Conservation (phyloP, 2,888 invertebrate genomes). For the Malthinus flaveolus region DNA sequence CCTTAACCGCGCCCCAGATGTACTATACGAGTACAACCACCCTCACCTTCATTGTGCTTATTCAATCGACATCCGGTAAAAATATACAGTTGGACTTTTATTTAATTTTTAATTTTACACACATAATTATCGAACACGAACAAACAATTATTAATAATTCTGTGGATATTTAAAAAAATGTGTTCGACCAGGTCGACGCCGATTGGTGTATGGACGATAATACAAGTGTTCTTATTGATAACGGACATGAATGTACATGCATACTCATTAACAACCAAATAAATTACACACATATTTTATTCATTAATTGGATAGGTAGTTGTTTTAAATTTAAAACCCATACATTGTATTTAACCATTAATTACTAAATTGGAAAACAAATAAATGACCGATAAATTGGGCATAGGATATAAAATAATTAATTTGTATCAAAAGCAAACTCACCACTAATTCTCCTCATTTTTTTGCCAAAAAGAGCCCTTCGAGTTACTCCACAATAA, state of each 20-base stretch:
- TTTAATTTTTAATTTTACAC: no score
- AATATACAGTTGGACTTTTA: no score
- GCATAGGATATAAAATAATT: not conserved
- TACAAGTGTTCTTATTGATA: not conserved
- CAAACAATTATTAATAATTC: no score
- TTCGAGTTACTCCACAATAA: not conserved
- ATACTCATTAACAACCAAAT: constrained; percentile 9
- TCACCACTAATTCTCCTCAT: constrained; percentile 38
- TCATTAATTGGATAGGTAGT: constrained; percentile 1
- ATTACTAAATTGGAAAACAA: not conserved
- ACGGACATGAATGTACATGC: constrained; percentile 7
- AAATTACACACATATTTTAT: constrained; percentile 1
- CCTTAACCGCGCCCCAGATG: constrained; percentile 24
- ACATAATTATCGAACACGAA: no score
- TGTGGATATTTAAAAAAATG: no score
- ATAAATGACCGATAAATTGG: not conserved
- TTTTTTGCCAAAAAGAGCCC: not conserved
- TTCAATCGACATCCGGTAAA: constrained; percentile 21
- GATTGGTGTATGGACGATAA: not conserved
- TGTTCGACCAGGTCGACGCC: no score
- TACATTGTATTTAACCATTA: not conserved
- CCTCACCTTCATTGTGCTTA: constrained; percentile 22
- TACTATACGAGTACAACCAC: constrained; percentile 18
- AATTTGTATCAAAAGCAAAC: constrained; percentile 9
- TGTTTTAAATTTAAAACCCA: not conserved